phyloP scores from a whole-genome alignment of 2,113 vertebrate species.

The Macrotis lagotis region DNA sequence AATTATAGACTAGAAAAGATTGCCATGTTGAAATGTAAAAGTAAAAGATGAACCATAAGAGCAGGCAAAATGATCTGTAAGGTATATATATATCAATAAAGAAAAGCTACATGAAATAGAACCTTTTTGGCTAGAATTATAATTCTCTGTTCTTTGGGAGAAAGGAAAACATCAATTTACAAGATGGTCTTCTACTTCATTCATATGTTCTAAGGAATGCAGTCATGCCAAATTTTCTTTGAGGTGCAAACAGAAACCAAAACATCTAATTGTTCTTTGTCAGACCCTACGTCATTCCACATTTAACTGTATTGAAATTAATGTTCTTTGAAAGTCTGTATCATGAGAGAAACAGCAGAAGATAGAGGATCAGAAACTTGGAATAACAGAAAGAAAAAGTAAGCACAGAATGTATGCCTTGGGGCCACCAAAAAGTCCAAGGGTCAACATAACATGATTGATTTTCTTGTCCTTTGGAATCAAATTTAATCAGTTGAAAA shows the following conservation, averaged over 20 bases:
- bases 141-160: not conserved
- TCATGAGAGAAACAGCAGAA: conserved; percentile 33
- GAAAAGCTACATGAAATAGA: not conserved
- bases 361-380: not conserved
- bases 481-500: conserved; percentile 45
- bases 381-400: not conserved
- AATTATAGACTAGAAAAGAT: not conserved
- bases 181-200: not conserved
- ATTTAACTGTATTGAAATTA: conserved; percentile 9
- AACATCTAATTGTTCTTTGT: not conserved
- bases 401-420: not conserved
- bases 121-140: too few relatives aligned
- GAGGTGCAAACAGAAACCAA: not conserved
- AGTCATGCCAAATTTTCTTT: conserved; percentile 20
- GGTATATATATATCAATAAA: not conserved
- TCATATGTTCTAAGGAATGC: conserved; percentile 33
- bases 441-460: not conserved
- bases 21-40: not conserved
- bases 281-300: not conserved
- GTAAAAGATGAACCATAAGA: not conserved
- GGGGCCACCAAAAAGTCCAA: not conserved
- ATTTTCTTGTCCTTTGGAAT: conserved; percentile 10
- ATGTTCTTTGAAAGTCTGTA: not conserved
- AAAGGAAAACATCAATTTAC: not conserved
- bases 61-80: not conserved